A percentile compares a stretch with the other conserved stretches of the same genome.
Conservation (phyloP, 2,113 vertebrate species). For the Pelmatolapia mariae region DNA sequence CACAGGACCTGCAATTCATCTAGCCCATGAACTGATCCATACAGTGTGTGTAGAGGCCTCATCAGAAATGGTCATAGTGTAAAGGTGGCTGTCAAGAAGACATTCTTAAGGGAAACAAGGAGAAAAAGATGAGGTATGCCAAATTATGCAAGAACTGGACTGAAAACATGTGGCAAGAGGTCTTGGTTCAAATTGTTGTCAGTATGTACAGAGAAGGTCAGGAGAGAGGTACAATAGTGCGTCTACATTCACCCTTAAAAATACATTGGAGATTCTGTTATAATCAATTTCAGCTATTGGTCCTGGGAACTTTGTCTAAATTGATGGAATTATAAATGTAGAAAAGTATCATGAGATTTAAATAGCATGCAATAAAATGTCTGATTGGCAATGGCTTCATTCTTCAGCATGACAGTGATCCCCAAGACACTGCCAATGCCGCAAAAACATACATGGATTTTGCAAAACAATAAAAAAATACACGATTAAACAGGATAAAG, state of each 20-base stretch:
- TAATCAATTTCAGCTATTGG: background rate
- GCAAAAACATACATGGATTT: background rate
- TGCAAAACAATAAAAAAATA: background rate
- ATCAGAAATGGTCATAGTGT: background rate
- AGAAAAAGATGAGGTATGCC: background rate
- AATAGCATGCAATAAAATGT: background rate
- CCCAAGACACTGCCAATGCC: background rate
- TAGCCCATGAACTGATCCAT: background rate
- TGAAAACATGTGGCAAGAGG: background rate
- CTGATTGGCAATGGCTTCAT: background rate
- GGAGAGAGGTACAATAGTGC: background rate
- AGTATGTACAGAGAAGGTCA: background rate
- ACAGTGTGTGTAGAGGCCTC: background rate
- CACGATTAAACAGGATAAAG: background rate
- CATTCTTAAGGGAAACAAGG: background rate
- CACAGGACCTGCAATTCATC: background rate
- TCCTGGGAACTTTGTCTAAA: background rate
- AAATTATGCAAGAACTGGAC: background rate
- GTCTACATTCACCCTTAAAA: background rate
- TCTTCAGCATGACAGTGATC: background rate
- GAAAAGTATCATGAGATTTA: background rate
- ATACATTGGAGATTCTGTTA: background rate
- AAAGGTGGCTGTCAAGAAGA: background rate
- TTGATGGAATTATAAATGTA: background rate
- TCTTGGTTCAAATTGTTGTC: background rate